phyloP scores from a whole-genome alignment of 2,888 invertebrate species.

The Sinodicranocentrus sp. region DNA sequence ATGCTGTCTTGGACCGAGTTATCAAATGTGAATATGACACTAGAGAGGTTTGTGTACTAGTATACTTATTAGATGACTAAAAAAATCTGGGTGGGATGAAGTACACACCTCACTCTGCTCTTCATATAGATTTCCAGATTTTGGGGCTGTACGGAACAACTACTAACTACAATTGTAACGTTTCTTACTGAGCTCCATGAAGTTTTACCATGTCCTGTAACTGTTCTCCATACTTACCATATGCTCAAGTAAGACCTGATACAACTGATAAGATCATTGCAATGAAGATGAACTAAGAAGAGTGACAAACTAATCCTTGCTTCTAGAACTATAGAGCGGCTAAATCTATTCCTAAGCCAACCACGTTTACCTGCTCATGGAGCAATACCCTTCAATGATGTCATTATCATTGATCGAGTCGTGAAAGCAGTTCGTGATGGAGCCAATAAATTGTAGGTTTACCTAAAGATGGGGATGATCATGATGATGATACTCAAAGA shows the following conservation, averaged over 20 bases:
- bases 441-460: constrained; percentile 66
- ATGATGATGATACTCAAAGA: no score
- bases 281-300: neutral
- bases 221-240: constrained; percentile 60
- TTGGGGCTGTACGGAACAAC: constrained; percentile 30
- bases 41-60: no score
- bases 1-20: constrained; percentile 40
- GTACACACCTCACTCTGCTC: constrained; percentile 11
- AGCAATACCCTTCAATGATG: constrained; percentile 25
- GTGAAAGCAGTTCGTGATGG: constrained; percentile 48
- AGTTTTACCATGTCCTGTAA: constrained; percentile 54
- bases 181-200: constrained; percentile 58
- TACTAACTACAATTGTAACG: constrained; percentile 32
- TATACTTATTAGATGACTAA: no score
- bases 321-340: constrained; percentile 46
- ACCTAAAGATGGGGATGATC: no score
- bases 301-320: no score
- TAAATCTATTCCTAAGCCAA: constrained; percentile 35
- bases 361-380: neutral
- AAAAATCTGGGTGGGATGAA: no score
- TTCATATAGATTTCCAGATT: constrained; percentile 35
- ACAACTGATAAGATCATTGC: neutral
- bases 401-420: constrained; percentile 23
- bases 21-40: constrained; percentile 36
- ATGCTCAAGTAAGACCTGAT: constrained; percentile 60